Base-by-base conservation (phyloP, 2,797 vertebrate genomes). In the Liparis tanakae region DNA sequence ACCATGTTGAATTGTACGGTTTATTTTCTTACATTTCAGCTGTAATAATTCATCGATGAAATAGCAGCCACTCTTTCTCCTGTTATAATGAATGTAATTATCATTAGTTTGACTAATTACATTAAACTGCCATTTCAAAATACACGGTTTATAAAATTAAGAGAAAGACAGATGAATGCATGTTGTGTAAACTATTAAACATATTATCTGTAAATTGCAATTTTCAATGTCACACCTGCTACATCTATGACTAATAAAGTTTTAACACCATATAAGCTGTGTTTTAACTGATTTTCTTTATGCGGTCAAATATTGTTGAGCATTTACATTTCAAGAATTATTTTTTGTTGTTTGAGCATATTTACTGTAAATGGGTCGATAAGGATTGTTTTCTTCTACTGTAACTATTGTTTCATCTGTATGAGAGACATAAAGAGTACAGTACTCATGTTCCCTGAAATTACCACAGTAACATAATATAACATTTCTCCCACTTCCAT, bases 201-300 rank as follows among this genome's bases (percentile, higher is more conserved):
- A 59, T 67, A 36, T 67, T 65, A 2, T 41, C 5, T 43, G 18
- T 71, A 48, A 61, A 70, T 58, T 74, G 7, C 46, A 39, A 53
- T 67, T 44, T 74, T 58, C 57, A 66, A 51, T 78, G 15, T 74
- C 74, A 53, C 39, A 72, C 37, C 60, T 70, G 65, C 61, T 56
- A 74, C 50, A 50, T 65, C 46, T 48, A 17, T 77, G 8, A 76
- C 61, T 58, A 89, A 89, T 88, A 86, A 84, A 81, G 41, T 50
- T 74, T 44, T 51, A 36, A 72, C 10, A 74, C 46, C 17, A 60
- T 10, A 78, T n/a, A 18, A 82, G 22, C 51, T 74, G 63, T 79
- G 70, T 81, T 78, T 70, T 63, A 53, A 51, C 25, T 69, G 70
- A 13, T 77, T 82, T 74, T 69, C 36, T 81, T 71, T 13, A 51